These are phyloP conservation scores for Lepus americanus DNA, from an alignment of 2,113 vertebrate genomes.

Conservation along the genomic window DNA sequence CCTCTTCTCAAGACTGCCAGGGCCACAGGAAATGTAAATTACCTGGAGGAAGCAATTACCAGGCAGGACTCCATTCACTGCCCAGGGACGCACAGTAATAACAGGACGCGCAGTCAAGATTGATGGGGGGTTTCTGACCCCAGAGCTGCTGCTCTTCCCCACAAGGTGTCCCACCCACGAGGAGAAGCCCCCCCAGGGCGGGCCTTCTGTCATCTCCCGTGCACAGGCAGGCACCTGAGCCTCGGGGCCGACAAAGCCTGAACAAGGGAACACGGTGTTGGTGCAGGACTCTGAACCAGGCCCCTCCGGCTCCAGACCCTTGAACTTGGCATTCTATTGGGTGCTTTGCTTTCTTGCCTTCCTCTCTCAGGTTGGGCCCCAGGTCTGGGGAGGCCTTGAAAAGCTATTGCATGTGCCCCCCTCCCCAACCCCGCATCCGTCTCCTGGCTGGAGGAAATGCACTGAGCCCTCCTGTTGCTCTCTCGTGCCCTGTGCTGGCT, in stretches of 20 bases:
- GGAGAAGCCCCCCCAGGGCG: neutral
- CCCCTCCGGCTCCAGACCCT: neutral
- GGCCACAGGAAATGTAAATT: conserved; percentile 38
- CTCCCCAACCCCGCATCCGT: too few relatives aligned
- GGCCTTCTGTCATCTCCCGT: fast-evolving
- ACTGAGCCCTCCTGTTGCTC: neutral
- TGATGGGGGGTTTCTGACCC: neutral
- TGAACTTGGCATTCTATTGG: neutral
- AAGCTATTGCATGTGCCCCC: neutral
- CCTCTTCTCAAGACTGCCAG: neutral
- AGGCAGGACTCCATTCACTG: neutral
- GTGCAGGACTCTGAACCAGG: neutral
- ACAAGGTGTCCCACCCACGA: neutral
- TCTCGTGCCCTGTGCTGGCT: neutral
- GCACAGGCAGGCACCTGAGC: neutral
- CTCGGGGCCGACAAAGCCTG: neutral
- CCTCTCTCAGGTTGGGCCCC: neutral
- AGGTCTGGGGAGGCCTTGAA: neutral
- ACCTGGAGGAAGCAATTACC: conserved; percentile 52
- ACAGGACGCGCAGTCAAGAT: neutral
- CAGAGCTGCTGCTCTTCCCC: neutral
- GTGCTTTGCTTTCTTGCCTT: neutral
- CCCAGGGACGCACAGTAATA: conserved; percentile 9
- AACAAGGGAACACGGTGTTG: neutral
- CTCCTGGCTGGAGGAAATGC: neutral